Conservation (phyloP, 2,113 vertebrate genomes). For the Nymphicus hollandicus region DNA sequence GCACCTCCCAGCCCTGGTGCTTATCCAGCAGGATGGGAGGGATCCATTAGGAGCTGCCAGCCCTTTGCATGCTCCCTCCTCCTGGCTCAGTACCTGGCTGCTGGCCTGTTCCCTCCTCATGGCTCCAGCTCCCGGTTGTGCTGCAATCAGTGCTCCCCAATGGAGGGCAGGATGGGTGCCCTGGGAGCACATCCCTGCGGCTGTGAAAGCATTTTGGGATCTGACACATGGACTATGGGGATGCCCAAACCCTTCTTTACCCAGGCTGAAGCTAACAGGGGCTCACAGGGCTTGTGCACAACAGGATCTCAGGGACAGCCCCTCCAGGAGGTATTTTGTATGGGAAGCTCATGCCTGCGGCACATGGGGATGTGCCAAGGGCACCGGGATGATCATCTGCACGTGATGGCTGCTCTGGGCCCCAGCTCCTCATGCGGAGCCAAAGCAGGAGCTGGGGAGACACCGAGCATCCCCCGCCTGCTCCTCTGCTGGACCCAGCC, state of each 20-base stretch:
- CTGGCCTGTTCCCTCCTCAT: neutral
- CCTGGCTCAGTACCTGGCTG: neutral
- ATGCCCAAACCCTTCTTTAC: neutral
- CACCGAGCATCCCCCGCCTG: neutral
- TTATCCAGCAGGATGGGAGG: neutral
- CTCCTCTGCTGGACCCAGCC: neutral
- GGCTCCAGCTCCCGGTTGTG: accelerated
- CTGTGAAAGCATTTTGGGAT: neutral
- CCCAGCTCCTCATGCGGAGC: accelerated
- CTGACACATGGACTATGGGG: accelerated
- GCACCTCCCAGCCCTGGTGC: neutral
- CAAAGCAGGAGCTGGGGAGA: neutral
- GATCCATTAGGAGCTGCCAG: neutral
- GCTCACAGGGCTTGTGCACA: neutral
- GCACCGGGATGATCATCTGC: neutral
- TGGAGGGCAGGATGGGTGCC: neutral
- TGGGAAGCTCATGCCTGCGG: neutral
- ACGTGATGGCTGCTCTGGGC: accelerated
- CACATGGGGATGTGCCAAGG: neutral
- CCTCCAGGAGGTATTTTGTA: neutral
- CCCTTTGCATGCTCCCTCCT: accelerated
- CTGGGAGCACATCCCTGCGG: neutral
- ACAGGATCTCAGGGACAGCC: neutral
- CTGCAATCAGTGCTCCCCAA: neutral
- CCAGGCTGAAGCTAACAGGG: neutral